Percentiles rank a stretch among this genome's conserved stretches.
phyloP scores from a whole-genome alignment of 2,888 invertebrate species.

The Pristionchus arcanus region DNA sequence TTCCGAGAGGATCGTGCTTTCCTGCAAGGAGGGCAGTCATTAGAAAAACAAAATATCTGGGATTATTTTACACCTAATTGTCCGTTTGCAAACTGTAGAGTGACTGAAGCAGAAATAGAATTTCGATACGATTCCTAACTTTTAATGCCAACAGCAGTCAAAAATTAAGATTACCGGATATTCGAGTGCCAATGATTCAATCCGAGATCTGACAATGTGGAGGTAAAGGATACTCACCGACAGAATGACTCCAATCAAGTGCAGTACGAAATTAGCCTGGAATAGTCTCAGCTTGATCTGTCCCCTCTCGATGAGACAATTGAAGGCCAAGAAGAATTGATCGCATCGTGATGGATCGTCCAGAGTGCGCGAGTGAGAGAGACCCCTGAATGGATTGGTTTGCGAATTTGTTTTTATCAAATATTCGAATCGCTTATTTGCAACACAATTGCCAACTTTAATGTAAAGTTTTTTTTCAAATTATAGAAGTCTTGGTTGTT shows the following conservation, averaged over 20 bases:
- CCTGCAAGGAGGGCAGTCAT: not conserved
- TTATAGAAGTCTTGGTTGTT: no score
- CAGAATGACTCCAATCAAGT: conserved; percentile 58
- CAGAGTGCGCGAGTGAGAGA: not conserved
- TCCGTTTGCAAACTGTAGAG: no score
- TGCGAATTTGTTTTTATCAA: not conserved
- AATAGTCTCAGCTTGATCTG: conserved; percentile 62
- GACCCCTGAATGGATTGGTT: conserved; percentile 24
- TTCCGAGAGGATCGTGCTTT: conserved; percentile 32
- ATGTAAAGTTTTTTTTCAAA: no score
- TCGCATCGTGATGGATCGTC: conserved; percentile 9
- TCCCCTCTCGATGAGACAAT: conserved; percentile 26
- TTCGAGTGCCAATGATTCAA: no score
- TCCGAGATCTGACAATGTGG: not conserved
- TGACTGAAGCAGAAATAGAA: no score
- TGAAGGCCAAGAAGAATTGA: conserved; percentile 54
- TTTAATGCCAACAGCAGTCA: no score
- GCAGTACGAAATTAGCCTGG: conserved; percentile 64
- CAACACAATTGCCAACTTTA: no score
- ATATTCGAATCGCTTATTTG: no score
- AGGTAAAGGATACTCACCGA: not conserved
- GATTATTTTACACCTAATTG: no score
- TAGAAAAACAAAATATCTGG: no score
- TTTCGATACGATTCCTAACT: no score
- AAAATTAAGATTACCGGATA: no score